Evolutionary conservation across 2,888 invertebrate genomes (phyloP).

Genomic region (Orthonevra nobilis): DNA sequence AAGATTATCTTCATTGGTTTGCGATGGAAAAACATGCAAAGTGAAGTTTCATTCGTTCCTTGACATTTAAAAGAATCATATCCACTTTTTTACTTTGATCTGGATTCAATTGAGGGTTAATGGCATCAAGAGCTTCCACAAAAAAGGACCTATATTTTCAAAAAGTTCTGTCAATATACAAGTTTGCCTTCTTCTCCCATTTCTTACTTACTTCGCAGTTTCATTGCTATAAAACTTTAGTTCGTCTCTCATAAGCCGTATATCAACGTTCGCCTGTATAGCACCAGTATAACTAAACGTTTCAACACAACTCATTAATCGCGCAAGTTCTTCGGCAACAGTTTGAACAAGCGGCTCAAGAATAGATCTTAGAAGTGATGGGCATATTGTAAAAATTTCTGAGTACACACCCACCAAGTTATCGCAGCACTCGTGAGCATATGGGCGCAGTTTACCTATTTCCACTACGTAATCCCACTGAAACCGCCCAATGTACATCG

Average conservation of each 20-base stretch:
- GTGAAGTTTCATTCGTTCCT: constrained; percentile 86
- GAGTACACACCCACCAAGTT: constrained; percentile 84
- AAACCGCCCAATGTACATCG: constrained; percentile 95
- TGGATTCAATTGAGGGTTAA: constrained; percentile 84
- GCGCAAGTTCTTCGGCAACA: constrained; percentile 94
- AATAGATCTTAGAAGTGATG: constrained; percentile 87
- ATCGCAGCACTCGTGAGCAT: constrained; percentile 92
- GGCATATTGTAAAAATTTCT: constrained; percentile 84
- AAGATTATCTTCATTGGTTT: constrained; percentile 76
- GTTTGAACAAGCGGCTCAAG: constrained; percentile 91
- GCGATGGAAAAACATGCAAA: constrained; percentile 82
- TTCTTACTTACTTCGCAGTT: constrained; percentile 83
- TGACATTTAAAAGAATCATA: constrained; percentile 83
- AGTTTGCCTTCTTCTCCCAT: no score
- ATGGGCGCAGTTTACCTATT: constrained; percentile 90
- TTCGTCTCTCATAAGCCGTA: constrained; percentile 85
- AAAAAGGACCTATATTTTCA: no score
- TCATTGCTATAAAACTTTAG: constrained; percentile 84
- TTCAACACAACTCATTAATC: constrained; percentile 90
- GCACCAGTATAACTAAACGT: constrained; percentile 86
- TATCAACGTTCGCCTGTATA: constrained; percentile 90
- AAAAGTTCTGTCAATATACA: constrained; percentile 82
- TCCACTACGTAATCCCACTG: constrained; percentile 90
- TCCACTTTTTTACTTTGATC: constrained; percentile 84
- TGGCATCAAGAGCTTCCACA: constrained; percentile 89